Evolutionary conservation across 2,797 vertebrate genomes (phyloP).

Genomic region (Melanotaenia boesemani): DNA sequence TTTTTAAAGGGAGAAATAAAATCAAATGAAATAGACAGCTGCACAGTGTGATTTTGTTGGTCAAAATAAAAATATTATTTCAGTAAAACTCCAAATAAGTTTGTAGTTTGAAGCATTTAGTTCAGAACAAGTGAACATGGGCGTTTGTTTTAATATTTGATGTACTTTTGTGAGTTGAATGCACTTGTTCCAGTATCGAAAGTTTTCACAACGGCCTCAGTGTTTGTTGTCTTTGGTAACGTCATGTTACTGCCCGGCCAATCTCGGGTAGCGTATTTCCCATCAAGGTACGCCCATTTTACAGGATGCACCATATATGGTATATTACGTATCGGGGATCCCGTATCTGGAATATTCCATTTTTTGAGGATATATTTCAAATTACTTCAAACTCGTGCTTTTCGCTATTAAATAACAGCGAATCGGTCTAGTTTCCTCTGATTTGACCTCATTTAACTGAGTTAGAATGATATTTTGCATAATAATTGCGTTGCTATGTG

Average conservation of each 20-base stretch:
- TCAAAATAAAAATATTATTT: background rate
- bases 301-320: conserved; percentile 99
- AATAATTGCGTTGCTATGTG: conserved; percentile 25
- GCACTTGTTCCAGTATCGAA: conserved; percentile 51
- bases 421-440: rapidly evolving
- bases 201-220: conserved; percentile 64
- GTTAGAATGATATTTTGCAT: rapidly evolving
- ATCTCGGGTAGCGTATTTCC: conserved; percentile 73
- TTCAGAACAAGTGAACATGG: conserved; percentile 4
- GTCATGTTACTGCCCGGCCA: conserved; percentile 64
- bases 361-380: conserved; percentile 30
- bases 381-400: background rate
- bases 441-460: rapidly evolving
- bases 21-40: background rate
- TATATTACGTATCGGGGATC: conserved; percentile 94
- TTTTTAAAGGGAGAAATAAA: background rate
- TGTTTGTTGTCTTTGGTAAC: conserved; percentile 80
- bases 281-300: conserved; percentile 81
- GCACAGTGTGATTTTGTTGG: background rate
- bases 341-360: conserved; percentile 84
- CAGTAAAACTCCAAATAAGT: background rate
- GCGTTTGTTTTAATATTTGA: conserved; percentile 29
- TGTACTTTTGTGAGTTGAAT: conserved; percentile 31
- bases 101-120: background rate
- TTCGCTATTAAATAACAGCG: background rate